Conservation (phyloP, 2,113 vertebrate genomes). For the Sinosuthora webbiana region DNA sequence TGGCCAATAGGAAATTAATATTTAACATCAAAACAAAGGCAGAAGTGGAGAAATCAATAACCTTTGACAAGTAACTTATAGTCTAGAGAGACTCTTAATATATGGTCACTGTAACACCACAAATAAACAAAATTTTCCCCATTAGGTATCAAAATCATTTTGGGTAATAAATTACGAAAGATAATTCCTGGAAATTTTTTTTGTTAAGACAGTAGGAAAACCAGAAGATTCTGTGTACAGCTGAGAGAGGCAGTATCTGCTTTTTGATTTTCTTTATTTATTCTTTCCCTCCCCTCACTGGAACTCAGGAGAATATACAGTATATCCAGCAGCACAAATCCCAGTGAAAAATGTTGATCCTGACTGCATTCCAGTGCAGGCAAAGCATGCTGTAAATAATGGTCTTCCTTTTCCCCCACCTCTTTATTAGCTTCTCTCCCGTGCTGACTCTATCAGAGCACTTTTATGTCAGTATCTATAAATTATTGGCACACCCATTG, state of each 20-base stretch:
- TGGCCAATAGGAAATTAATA: background rate
- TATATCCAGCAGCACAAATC: slow-evolving; percentile 18
- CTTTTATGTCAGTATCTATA: background rate
- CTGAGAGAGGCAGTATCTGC: background rate
- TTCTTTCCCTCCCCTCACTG: background rate
- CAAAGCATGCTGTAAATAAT: slow-evolving; percentile 5
- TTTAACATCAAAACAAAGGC: background rate
- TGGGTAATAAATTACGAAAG: background rate
- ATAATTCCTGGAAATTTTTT: background rate
- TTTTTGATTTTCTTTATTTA: background rate
- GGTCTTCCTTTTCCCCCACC: background rate
- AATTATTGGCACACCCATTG: background rate
- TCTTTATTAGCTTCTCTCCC: background rate
- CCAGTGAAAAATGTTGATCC: background rate
- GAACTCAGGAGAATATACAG: background rate
- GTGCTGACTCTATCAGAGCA: background rate
- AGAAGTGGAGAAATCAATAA: background rate
- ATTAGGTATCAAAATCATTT: background rate
- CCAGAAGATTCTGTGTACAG: background rate
- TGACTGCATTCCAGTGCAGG: background rate
- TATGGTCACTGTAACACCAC: background rate
- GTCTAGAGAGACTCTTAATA: background rate
- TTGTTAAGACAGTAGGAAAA: background rate
- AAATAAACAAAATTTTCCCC: background rate
- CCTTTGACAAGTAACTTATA: background rate